Evolutionary conservation across 2,797 vertebrate species (phyloP), one percentile per base, ranked within the genome.

Genomic region (Takifugu rubripes): DNA sequence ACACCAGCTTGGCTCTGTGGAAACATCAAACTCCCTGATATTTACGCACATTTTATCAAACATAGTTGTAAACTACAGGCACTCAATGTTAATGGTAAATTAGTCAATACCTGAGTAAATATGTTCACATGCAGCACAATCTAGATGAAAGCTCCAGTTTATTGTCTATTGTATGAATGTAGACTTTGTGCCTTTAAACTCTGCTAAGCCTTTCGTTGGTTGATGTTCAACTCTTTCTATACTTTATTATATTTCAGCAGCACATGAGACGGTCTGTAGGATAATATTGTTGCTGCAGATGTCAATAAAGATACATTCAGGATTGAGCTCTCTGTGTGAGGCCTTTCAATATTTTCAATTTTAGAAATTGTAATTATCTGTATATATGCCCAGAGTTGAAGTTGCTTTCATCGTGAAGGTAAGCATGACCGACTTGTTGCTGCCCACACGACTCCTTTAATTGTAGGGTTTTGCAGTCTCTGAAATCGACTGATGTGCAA

Each of bases 161-260:
- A 29, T 29, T 40, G 10, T 33, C 8, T 3, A 29, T 48, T 1
- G 14, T 61, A 15, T 62, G 72, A 62, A 25, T 29, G 12, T 79
- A 72, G 69, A 61, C 55, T 46, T 33, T 76, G 67, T 82, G 73
- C 71, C 75, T 85, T 81, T 17, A 59, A 40, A 40, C 68, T 17
- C 25, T 67, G 51, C 71, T 43, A 31, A 64, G 70, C 75, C 68
- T 72, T 66, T 51, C 56, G 60, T 68, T 59, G 31, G 4, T n/a
- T 51, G 25, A 53, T 70, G 53, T 49, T 36, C 67, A 55, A 64
- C 63, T 40, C 11, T 40, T 57, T 52, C 66, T 8, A 0, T 12
- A 14, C 11, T 10, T 54, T 63, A 21, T 21, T 21, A 21, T 16
- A n/a, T 51, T 27, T 49, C 25, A 52, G 52, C 25, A 47, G 49